Evolutionary conservation across 2,113 vertebrate species (phyloP).

Genomic region (Scortum barcoo): DNA sequence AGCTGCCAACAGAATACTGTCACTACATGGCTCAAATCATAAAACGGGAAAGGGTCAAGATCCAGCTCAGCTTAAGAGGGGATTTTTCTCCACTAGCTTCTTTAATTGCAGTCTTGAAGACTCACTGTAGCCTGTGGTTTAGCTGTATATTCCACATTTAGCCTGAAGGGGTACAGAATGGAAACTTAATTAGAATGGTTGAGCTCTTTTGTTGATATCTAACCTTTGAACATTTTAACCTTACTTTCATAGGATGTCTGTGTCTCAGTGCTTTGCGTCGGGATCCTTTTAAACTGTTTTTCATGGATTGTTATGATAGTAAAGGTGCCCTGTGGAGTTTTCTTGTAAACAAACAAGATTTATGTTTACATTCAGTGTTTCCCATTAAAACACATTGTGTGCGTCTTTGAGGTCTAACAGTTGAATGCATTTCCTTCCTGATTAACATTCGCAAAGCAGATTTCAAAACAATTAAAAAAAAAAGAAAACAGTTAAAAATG

Average conservation of each 20-base stretch:
- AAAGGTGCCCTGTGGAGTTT: neutral
- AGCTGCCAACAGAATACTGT: neutral
- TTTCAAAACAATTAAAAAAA: neutral
- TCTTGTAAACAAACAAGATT: neutral
- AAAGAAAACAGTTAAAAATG: neutral
- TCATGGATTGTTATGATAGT: neutral
- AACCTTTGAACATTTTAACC: conserved; percentile 32
- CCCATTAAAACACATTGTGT: neutral
- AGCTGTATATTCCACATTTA: conserved; percentile 52
- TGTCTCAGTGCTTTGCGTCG: neutral
- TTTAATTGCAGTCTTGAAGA: conserved; percentile 56
- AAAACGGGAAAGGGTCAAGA: conserved; percentile 34
- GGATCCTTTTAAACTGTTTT: neutral
- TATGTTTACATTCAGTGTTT: neutral
- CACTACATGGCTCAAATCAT: conserved; percentile 16
- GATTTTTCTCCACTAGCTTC: conserved; percentile 42
- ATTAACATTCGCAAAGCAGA: neutral
- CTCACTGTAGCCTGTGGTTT: conserved; percentile 47
- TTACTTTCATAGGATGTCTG: conserved; percentile 6
- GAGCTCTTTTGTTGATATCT: conserved; percentile 29
- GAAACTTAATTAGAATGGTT: conserved; percentile 38
- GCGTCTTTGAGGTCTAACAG: neutral
- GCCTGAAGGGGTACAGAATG: conserved; percentile 34
- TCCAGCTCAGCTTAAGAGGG: conserved; percentile 29
- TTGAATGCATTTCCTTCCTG: neutral